Base-by-base conservation (phyloP, 2,113 vertebrate species). In the Perognathus longimembris region DNA sequence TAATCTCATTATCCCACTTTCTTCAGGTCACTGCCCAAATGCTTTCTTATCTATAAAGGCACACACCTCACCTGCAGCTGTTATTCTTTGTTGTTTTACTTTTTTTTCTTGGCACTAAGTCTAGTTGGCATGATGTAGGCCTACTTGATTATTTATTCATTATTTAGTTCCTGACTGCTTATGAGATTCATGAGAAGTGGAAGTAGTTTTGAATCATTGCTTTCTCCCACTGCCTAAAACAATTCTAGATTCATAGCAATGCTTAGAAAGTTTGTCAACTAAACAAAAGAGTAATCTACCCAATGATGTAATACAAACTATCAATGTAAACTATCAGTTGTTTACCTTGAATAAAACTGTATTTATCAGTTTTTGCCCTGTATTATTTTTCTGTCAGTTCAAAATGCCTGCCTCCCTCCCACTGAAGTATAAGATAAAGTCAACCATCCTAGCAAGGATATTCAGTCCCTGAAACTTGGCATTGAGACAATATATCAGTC, bases 121-220 rank as follows among this genome's bases (percentile, higher is more conserved):
- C 32, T 42, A 81, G 54, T 18, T 81, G 42, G 50, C 42, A 74
- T 45, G 71, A 70, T 30, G 11, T 28, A 81, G 30, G 28, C 63
- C 45, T 88, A 67, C 40, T 77, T 85, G 30, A 90, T 75, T 93
- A 85, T 86, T 61, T 79, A 40, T 61, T 82, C 70, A 85, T 77
- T 42, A 89, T 50, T 63, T 50, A 61, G 57, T 92, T 83, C 66
- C 38, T 54, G 57, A 85, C 1, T 77, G 32, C 45, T 73, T 34
- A 15, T 57, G 64, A 82, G 15, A 76, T 64, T 26, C 67, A 34
- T n/a, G 57, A 71, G 26, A 94, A 26, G 20, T 76, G 18, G 42
- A 57, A 70, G 28, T n/a, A 28, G 7, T 59, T 79, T 59, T 69
- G 15, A 71, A 85, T 84, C 30, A 40, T 1, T 77, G 36, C 26